phyloP scores from a whole-genome alignment of 2,888 invertebrate genomes.

The Euspilapteryx auroguttella region DNA sequence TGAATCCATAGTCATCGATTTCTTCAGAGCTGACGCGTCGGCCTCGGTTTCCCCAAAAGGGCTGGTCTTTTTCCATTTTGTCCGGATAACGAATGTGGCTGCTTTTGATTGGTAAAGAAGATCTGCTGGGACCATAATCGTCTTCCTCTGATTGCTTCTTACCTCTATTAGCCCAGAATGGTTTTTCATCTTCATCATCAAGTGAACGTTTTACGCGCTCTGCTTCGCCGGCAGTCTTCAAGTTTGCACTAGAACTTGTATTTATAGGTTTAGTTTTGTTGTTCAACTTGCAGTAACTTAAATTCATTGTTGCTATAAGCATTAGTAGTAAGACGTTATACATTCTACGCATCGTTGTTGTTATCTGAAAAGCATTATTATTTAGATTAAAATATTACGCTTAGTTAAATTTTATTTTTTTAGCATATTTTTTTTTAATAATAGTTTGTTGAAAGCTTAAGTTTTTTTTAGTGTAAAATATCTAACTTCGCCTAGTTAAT shows the following conservation, averaged over 20 bases:
- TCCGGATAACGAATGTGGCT: background rate
- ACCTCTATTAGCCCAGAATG: constrained; percentile 24
- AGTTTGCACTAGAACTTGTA: constrained; percentile 13
- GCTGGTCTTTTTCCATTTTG: constrained; percentile 18
- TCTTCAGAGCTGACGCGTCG: constrained; percentile 26
- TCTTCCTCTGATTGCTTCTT: constrained; percentile 15
- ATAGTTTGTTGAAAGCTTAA: too few relatives aligned
- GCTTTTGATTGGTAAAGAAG: background rate
- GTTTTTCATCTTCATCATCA: constrained; percentile 18
- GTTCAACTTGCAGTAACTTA: too few relatives aligned
- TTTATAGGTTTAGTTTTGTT: constrained; percentile 21
- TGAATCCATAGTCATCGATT: constrained; percentile 13
- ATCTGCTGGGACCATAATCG: constrained; percentile 8
- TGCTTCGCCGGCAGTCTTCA: too few relatives aligned
- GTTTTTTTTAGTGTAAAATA: too few relatives aligned
- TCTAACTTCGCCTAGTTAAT: too few relatives aligned
- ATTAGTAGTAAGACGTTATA: background rate
- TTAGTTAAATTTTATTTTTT: too few relatives aligned
- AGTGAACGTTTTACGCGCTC: constrained; percentile 29
- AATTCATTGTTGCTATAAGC: too few relatives aligned
- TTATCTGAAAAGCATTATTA: too few relatives aligned
- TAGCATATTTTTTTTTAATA: too few relatives aligned
- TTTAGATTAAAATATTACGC: too few relatives aligned
- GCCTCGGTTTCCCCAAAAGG: constrained; percentile 43
- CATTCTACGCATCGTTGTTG: background rate